Evolutionary conservation across 2,797 vertebrate genomes (phyloP), one percentile per base, ranked within the genome.

Genomic region (Sphaeramia orbicularis): DNA sequence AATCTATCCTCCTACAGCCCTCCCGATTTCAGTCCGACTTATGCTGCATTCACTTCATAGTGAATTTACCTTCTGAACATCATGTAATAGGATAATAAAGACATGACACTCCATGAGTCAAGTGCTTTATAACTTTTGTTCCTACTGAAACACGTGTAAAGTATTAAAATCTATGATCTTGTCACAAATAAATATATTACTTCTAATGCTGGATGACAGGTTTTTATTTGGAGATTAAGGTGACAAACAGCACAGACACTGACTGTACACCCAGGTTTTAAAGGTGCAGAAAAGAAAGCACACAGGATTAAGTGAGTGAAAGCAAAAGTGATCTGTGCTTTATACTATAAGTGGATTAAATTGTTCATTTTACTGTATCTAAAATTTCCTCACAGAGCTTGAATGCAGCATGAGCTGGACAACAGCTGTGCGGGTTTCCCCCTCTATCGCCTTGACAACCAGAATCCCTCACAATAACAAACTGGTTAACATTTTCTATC

Each of bases 351-450:
- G 51, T 12, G 24, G 6, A 27, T 27, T 27, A 4, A 27, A 27
- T 3, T 27, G 24, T 27, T 27, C 8, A 6, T 45, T 45, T 7
- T 70, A 38, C 37, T 37, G n/a, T 4, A 47, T 65, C 43, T 60
- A 21, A 24, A 47, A 36, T 81, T 75, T 67, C 59, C 65, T 69
- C 59, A 55, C 6, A 55, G 72, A 66, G 78, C 45, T 43, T 74
- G 72, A 85, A 78, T 55, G 59, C 71, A 80, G 62, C 82, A 54
- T 54, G 59, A 78, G 77, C 89, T 78, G 84, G 80, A 78, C 56
- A 83, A 85, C 92, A 94, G 92, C 92, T 94, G 92, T 88, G 90
- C 89, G 92, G 93, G 91, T 90, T 93, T 92, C 91, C 92, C 92
- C 93, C 84, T 91, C 52, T 66, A 71, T 92, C 86, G 78, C 87